Base-by-base conservation (phyloP, 1,140 invertebrate species). In the Nephotettix cincticeps region DNA sequence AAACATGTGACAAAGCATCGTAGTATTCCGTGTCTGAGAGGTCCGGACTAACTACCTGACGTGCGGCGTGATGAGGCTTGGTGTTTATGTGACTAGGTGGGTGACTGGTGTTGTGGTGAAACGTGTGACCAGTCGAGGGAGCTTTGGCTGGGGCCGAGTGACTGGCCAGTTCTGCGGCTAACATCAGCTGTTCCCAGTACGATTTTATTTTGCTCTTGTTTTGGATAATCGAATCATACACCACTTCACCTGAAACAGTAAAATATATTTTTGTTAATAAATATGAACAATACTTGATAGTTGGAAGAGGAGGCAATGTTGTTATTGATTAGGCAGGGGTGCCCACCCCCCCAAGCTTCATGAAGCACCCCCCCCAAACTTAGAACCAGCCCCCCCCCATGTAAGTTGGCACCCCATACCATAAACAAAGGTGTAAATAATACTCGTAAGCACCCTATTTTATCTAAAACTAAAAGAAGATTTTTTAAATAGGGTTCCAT, bases 171-270 rank as follows among this genome's bases (percentile, higher is more conserved):
- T 74, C 68, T 32, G 75, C 71, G 23, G 76, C 76, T 75, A 79
- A 75, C 80, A 81, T 81, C 47, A 76, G 58, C 64, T 77, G 75
- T 68, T 81, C 80, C 80, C 80, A 81, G 66, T 80, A 78, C 25
- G 72, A 74, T 71, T 80, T 80, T 17, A 77, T 77, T 69, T 78
- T 77, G 32, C 79, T 70, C 72, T 80, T 81, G 71, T 80, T 80
- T 61, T 80, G 73, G 11, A 81, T 72, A 30, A 81, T 80, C 11
- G 80, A 81, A 70, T 79, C 76, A 32, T 75, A 75, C 13, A 80
- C 77, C 23, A 80, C 76, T 68, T 77, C 77, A 61, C 75, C 80
- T 80, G 75, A 1, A 76, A 71, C 19, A 67, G n/a, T n/a, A n/a
- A n/a, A n/a, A n/a, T n/a, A n/a, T n/a, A n/a, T n/a, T n/a, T n/a